phyloP scores from a whole-genome alignment of 2,888 invertebrate genomes.

The Hydrotaea diabolus region DNA sequence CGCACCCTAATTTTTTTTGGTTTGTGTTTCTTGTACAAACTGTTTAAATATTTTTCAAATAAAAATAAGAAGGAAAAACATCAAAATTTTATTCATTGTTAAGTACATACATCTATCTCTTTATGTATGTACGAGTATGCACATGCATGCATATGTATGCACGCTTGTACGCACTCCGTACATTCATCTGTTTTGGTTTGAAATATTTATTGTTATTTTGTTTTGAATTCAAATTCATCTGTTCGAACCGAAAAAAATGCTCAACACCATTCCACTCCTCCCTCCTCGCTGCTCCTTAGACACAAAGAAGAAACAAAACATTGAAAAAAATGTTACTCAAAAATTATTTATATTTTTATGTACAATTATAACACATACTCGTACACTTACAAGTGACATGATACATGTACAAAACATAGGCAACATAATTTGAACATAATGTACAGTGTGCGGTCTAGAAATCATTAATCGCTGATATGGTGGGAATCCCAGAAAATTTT shows the following conservation, averaged over 20 bases:
- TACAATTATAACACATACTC: background rate
- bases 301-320: background rate
- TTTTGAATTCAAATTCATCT: constrained; percentile 1
- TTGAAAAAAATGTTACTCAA: background rate
- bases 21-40: background rate
- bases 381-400: too few species aligned
- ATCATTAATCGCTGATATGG: too few species aligned
- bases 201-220: background rate
- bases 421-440: too few species aligned
- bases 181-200: background rate
- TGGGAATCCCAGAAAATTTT: too few species aligned
- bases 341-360: background rate
- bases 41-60: constrained; percentile 7
- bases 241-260: background rate
- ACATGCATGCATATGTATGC: background rate
- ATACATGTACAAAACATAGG: too few species aligned
- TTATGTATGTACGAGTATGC: background rate
- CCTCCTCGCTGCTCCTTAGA: background rate
- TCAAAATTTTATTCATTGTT: background rate
- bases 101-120: too few species aligned
- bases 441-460: too few species aligned
- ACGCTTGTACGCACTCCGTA: too few species aligned
- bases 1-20: background rate
- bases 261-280: background rate
- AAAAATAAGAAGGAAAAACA: background rate